Conservation (phyloP, 2,797 vertebrate genomes). For the Sebastes itinus region DNA sequence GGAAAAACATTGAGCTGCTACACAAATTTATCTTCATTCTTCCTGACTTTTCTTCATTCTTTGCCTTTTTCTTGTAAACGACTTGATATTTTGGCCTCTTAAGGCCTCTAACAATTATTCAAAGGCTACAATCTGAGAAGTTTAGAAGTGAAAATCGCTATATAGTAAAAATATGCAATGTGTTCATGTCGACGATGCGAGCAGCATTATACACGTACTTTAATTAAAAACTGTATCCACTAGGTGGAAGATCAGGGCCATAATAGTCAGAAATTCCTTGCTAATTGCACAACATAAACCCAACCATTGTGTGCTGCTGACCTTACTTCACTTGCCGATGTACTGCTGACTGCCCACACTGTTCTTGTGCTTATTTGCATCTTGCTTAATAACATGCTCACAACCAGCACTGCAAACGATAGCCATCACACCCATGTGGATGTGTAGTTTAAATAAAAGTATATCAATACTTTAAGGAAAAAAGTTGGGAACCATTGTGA, state of each 20-base stretch:
- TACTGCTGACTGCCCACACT: background rate
- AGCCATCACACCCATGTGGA: background rate
- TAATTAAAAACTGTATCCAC: background rate
- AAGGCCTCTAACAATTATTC: background rate
- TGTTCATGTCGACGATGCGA: background rate
- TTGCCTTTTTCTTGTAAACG: background rate
- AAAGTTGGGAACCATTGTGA: background rate
- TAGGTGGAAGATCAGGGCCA: background rate
- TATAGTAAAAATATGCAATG: background rate
- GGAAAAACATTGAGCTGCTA: slow-evolving; percentile 12
- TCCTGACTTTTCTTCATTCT: background rate
- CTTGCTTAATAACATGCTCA: background rate
- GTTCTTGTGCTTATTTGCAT: background rate
- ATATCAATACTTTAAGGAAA: background rate
- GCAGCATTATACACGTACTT: background rate
- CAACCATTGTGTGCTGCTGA: background rate
- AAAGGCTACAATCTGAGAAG: background rate
- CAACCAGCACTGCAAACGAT: background rate
- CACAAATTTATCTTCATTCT: slow-evolving; percentile 16
- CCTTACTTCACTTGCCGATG: background rate
- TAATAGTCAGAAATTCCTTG: background rate
- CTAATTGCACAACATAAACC: background rate
- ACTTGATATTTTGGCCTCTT: background rate
- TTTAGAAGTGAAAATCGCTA: background rate
- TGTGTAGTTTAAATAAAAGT: background rate